These are phyloP conservation scores for Rutpela maculata DNA, from an alignment of 2,888 invertebrate genomes.

Conservation along the genomic window DNA sequence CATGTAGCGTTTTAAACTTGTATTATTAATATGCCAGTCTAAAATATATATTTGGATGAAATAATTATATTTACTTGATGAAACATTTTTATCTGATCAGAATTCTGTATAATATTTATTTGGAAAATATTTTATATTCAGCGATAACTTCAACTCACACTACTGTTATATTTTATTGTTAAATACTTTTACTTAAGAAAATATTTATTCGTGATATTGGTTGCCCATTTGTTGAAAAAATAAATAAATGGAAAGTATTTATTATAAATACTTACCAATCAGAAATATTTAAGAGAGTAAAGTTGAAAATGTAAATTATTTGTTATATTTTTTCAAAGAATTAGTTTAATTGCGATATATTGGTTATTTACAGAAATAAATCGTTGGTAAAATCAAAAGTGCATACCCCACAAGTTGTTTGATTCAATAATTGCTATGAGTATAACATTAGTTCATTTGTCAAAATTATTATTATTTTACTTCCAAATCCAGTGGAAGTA, in stretches of 20 bases:
- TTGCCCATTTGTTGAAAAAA: background rate
- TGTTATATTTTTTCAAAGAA: background rate
- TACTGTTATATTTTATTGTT: background rate
- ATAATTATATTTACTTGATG: conserved; percentile 18
- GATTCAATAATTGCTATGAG: too few species aligned
- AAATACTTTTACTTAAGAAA: conserved; percentile 4
- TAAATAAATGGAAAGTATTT: background rate
- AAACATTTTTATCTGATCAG: background rate
- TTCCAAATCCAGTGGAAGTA: too few species aligned
- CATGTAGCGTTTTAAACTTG: conserved; percentile 15
- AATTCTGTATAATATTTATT: conserved; percentile 1
- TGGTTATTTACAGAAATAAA: too few species aligned
- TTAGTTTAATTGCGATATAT: too few species aligned
- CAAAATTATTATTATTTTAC: too few species aligned
- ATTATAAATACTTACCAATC: background rate
- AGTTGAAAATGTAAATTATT: background rate
- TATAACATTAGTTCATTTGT: too few species aligned
- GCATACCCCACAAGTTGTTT: too few species aligned
- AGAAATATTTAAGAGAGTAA: background rate
- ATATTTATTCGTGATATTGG: background rate
- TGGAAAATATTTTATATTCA: background rate
- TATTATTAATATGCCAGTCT: conserved; percentile 11
- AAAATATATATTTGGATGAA: conserved; percentile 9
- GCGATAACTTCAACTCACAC: background rate
- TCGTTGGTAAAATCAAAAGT: too few species aligned